Evolutionary conservation across 1,140 invertebrate genomes (phyloP).

Genomic region (Philotrypesis tridentata): DNA sequence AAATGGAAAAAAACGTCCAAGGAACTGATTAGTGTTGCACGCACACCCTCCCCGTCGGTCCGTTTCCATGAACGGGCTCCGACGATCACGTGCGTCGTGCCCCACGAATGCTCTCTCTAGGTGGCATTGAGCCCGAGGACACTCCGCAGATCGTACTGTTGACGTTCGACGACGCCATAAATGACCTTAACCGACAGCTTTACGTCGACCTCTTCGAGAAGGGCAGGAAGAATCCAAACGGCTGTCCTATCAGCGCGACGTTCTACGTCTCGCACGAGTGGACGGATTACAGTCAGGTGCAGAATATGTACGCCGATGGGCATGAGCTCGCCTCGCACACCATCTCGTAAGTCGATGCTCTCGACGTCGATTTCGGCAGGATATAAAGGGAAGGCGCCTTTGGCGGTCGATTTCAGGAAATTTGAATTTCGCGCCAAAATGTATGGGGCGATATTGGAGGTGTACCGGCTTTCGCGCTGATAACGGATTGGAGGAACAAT

Average conservation of each 20-base stretch:
- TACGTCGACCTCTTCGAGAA: slow-evolving; percentile 94
- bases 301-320: slow-evolving; percentile 93
- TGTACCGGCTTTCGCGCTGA: too few species aligned
- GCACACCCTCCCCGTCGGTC: neutral
- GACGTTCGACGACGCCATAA: slow-evolving; percentile 95
- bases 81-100: neutral
- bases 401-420: too few species aligned
- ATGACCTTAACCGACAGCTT: slow-evolving; percentile 93
- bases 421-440: too few species aligned
- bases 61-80: neutral
- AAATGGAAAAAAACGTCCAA: slow-evolving; percentile 39
- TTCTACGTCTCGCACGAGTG: slow-evolving; percentile 98
- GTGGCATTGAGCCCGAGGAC: slow-evolving; percentile 84
- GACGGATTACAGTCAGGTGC: slow-evolving; percentile 98
- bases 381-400: neutral
- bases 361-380: neutral
- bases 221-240: slow-evolving; percentile 93
- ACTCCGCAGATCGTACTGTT: slow-evolving; percentile 93
- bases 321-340: slow-evolving; percentile 98
- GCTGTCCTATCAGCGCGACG: slow-evolving; percentile 94
- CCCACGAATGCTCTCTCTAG: slow-evolving; percentile 71
- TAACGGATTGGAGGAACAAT: too few species aligned
- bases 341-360: slow-evolving; percentile 89
- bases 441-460: too few species aligned
- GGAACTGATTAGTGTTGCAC: slow-evolving; percentile 40